Conservation (phyloP, 2,113 vertebrate genomes). For the Dromas ardeola region DNA sequence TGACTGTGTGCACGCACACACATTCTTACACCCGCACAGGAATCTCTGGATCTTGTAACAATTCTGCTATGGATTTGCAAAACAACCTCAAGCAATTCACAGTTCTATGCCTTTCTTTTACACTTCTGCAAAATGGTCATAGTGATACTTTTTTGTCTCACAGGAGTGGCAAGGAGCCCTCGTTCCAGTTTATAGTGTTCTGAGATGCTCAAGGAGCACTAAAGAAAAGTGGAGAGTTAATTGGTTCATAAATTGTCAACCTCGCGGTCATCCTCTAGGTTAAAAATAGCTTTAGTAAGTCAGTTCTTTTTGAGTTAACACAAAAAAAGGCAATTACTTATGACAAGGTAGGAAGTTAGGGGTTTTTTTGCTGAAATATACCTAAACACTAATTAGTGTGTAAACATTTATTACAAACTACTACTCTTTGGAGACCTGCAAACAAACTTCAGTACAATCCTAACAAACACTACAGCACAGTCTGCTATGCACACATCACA, state of each 20-base stretch:
- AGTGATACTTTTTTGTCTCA: neutral
- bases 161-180: neutral
- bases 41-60: neutral
- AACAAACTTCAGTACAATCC: neutral
- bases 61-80: neutral
- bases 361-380: neutral
- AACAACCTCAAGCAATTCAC: neutral
- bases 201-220: neutral
- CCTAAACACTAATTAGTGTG: neutral
- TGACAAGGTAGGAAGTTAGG: neutral
- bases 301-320: conserved; percentile 1
- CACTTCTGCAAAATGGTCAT: neutral
- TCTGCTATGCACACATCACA: neutral
- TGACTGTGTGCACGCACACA: fast-evolving
- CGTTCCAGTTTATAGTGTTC: neutral
- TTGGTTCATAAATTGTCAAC: conserved; percentile 39
- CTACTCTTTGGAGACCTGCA: neutral
- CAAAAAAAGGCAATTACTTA: conserved; percentile 29
- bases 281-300: conserved; percentile 23
- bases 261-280: neutral
- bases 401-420: conserved; percentile 19
- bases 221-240: conserved; percentile 18
- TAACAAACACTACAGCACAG: neutral
- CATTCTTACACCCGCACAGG: neutral
- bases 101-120: neutral